These are phyloP conservation scores for Hyppa rectilinea DNA, from an alignment of 2,888 invertebrate genomes.

Conservation along the genomic window DNA sequence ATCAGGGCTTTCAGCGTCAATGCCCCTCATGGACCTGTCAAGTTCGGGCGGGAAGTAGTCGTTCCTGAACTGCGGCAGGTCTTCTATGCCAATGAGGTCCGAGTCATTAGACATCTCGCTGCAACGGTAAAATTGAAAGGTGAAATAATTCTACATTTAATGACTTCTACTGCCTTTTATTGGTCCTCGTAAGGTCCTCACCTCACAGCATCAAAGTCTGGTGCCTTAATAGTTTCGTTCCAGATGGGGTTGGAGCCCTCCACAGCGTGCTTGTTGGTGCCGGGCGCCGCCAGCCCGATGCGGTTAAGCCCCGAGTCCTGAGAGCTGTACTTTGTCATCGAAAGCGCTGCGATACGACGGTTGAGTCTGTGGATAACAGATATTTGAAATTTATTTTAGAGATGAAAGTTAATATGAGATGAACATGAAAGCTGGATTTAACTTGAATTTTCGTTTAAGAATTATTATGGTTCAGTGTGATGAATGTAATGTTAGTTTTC, in stretches of 20 bases:
- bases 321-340: constrained; percentile 92
- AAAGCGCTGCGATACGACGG: constrained; percentile 91
- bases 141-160: constrained; percentile 1
- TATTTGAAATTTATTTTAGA: not conserved
- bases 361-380: constrained; percentile 84
- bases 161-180: no score
- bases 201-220: constrained; percentile 90
- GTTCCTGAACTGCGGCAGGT: constrained; percentile 91
- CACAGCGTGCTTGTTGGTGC: constrained; percentile 93
- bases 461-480: not conserved
- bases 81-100: constrained; percentile 92
- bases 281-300: constrained; percentile 90
- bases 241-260: constrained; percentile 94
- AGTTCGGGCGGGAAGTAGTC: constrained; percentile 78
- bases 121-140: constrained; percentile 60
- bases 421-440: not conserved
- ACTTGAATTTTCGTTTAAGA: not conserved
- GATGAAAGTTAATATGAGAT: not conserved
- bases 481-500: not conserved
- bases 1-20: constrained; percentile 27
- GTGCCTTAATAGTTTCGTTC: constrained; percentile 88
- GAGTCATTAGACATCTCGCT: constrained; percentile 92
- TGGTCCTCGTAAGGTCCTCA: constrained; percentile 69
- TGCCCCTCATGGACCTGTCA: constrained; percentile 58
- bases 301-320: constrained; percentile 91